Percentiles rank a stretch among this genome's conserved stretches.
Conservation (phyloP, 2,888 invertebrate species). For the Copidosoma aretas region DNA sequence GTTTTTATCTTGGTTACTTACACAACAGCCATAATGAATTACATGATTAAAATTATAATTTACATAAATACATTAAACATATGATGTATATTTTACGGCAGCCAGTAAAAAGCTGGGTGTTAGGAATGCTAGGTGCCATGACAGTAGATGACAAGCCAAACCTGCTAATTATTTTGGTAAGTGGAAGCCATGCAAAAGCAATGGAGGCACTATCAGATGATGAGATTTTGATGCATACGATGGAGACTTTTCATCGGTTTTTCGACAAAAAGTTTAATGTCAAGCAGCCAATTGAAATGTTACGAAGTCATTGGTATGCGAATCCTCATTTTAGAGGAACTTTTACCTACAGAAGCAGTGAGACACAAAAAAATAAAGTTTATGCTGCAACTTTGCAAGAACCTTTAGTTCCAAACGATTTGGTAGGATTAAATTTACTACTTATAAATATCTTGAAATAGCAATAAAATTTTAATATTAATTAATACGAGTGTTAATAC, state of each 20-base stretch:
- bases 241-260: slow-evolving; percentile 64
- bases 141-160: slow-evolving; percentile 68
- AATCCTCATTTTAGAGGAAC: slow-evolving; percentile 76
- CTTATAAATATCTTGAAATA: no score
- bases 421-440: slow-evolving; percentile 13
- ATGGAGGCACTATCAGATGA: slow-evolving; percentile 69
- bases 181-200: slow-evolving; percentile 67
- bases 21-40: no score
- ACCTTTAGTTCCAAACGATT: slow-evolving; percentile 57
- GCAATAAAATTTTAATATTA: no score
- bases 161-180: slow-evolving; percentile 71
- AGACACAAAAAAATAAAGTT: slow-evolving; percentile 63
- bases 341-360: slow-evolving; percentile 70
- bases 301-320: slow-evolving; percentile 74
- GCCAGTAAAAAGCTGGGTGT: slow-evolving; percentile 66
- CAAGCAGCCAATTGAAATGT: slow-evolving; percentile 63
- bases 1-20: neutral
- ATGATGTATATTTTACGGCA: no score
- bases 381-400: slow-evolving; percentile 65
- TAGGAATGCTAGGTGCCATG: slow-evolving; percentile 70
- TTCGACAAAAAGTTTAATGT: slow-evolving; percentile 62
- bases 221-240: no score
- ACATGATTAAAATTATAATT: no score
- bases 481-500: no score
- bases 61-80: no score